These are phyloP conservation scores for Catagonus wagneri DNA, from an alignment of 2,113 vertebrate genomes.

Conservation along the genomic window DNA sequence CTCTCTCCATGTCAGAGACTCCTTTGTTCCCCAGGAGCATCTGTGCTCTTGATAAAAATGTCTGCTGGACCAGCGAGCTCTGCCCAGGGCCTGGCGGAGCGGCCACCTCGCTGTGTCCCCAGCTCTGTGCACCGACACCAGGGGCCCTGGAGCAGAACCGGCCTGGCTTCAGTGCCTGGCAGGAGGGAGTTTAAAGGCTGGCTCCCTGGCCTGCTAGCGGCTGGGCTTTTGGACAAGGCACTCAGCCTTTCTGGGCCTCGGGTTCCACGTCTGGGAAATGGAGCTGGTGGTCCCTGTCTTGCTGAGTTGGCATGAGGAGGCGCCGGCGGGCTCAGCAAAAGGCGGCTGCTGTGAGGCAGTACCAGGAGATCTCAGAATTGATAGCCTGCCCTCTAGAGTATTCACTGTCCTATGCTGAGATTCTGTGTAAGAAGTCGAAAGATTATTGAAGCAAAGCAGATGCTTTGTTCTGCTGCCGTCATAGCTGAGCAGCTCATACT, in stretches of 20 bases:
- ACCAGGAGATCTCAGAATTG: neutral
- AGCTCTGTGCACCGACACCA: neutral
- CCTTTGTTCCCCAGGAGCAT: slow-evolving; percentile 50
- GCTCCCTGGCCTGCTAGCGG: neutral
- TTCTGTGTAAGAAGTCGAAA: neutral
- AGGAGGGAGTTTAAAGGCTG: neutral
- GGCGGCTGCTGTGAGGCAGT: neutral
- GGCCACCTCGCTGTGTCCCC: neutral
- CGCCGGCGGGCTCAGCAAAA: neutral
- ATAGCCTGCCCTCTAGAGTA: neutral
- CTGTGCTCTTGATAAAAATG: slow-evolving; percentile 67
- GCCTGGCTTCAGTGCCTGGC: neutral
- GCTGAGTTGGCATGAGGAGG: neutral
- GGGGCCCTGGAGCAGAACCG: neutral
- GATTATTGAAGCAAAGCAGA: neutral
- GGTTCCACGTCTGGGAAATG: neutral
- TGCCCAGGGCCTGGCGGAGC: neutral
- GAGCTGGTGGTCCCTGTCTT: neutral
- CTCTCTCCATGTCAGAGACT: slow-evolving; percentile 66
- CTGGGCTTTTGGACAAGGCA: neutral
- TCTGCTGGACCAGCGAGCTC: neutral
- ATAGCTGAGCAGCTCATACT: neutral
- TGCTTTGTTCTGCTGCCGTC: neutral
- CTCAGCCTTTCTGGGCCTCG: neutral
- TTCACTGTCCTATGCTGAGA: neutral